Percentiles rank a stretch among this genome's conserved stretches.
Conservation (phyloP, 2,888 invertebrate species). For the Andrena haemorrhoa region DNA sequence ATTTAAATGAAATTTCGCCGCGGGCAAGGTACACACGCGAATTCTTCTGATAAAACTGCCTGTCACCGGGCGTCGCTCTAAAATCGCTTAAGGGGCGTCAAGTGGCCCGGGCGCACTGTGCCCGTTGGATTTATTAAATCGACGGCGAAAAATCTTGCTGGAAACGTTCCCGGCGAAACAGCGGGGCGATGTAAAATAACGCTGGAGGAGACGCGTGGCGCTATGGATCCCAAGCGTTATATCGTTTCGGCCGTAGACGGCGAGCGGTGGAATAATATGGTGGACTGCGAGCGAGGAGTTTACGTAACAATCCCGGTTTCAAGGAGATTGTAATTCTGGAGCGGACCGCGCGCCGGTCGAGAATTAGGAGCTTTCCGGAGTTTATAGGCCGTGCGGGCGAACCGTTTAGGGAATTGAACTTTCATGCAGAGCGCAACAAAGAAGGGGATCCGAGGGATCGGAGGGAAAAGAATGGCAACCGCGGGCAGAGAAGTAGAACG, state of each 20-base stretch:
- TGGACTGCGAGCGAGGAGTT: too few species aligned
- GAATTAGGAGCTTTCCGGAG: neutral
- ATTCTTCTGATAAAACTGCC: conserved; percentile 11
- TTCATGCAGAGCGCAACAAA: neutral
- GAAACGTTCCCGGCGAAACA: too few species aligned
- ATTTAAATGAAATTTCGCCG: conserved; percentile 46
- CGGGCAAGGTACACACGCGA: neutral
- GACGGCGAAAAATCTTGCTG: conserved; percentile 6
- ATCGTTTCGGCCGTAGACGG: too few species aligned
- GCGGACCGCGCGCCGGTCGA: neutral
- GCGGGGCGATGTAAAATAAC: too few species aligned
- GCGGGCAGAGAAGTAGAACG: conserved; percentile 29
- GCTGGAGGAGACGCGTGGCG: too few species aligned
- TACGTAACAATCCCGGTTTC: too few species aligned
- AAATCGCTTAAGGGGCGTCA: conserved; percentile 31
- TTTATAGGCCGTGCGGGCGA: neutral
- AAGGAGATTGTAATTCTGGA: neutral
- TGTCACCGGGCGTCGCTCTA: conserved; percentile 10
- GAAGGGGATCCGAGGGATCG: neutral
- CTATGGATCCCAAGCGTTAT: too few species aligned
- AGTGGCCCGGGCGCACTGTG: neutral
- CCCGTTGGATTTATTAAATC: conserved; percentile 10
- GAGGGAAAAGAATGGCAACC: neutral
- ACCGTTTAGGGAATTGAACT: neutral
- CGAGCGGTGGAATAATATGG: too few species aligned